A percentile compares a stretch with the other conserved stretches of the same genome.
Evolutionary conservation across 2,888 invertebrate species (phyloP).

Genomic region (Platycheirus rosarum): DNA sequence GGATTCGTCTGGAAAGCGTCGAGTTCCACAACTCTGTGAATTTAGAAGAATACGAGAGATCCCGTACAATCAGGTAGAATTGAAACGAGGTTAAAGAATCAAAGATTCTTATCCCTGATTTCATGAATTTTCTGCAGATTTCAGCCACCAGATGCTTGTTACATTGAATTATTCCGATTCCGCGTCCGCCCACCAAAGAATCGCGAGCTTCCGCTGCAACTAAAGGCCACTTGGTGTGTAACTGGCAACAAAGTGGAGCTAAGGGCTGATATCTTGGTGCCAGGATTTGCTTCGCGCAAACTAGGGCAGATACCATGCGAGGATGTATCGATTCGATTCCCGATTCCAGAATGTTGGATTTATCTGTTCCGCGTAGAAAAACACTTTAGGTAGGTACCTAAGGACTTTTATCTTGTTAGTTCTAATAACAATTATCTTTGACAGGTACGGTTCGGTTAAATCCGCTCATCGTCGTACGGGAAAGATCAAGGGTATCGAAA

Average conservation of each 20-base stretch:
- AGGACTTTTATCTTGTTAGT: neutral
- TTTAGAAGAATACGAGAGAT: slow-evolving; percentile 93
- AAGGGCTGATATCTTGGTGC: slow-evolving; percentile 96
- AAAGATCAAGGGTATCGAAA: slow-evolving; percentile 95
- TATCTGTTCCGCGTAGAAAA: slow-evolving; percentile 99
- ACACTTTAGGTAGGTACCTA: slow-evolving; percentile 87
- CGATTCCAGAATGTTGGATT: slow-evolving; percentile 99
- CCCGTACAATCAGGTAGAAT: slow-evolving; percentile 91
- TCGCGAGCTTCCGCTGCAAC: slow-evolving; percentile 97
- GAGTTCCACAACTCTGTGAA: slow-evolving; percentile 98
- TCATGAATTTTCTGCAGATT: slow-evolving; percentile 85
- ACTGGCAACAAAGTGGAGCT: slow-evolving; percentile 96
- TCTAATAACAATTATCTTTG: neutral
- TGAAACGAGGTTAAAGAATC: slow-evolving; percentile 67
- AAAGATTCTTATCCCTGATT: neutral
- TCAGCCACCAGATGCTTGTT: slow-evolving; percentile 98
- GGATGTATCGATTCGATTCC: slow-evolving; percentile 97
- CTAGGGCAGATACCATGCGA: slow-evolving; percentile 98
- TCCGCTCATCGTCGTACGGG: slow-evolving; percentile 94
- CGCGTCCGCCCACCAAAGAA: slow-evolving; percentile 97
- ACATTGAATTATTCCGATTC: slow-evolving; percentile 98
- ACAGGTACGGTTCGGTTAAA: slow-evolving; percentile 96
- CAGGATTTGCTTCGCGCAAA: slow-evolving; percentile 97
- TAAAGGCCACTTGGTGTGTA: slow-evolving; percentile 94
- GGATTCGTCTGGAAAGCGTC: slow-evolving; percentile 97